Percentiles rank a stretch among this genome's conserved stretches.
These are phyloP conservation scores for Brachionus manjavacas DNA, from an alignment of 1,140 invertebrate species.

Conservation along the genomic window DNA sequence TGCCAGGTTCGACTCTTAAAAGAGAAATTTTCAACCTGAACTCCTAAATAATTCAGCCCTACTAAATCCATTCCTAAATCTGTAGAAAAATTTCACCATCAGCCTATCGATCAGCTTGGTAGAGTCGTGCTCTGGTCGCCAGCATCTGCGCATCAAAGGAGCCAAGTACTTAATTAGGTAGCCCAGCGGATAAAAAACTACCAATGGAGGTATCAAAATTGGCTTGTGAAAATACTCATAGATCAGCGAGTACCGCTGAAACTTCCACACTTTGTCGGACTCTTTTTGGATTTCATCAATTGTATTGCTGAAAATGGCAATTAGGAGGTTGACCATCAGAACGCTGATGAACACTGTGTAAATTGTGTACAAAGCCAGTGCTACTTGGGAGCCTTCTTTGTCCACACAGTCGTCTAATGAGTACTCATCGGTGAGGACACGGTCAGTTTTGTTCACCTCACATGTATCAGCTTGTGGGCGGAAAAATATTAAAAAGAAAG, in stretches of 20 bases:
- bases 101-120: neutral
- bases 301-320: slow-evolving; percentile 36
- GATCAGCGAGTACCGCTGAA: slow-evolving; percentile 21
- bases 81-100: neutral
- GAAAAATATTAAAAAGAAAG: neutral
- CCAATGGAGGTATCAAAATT: slow-evolving; percentile 5
- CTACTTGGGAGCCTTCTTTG: slow-evolving; percentile 11
- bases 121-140: neutral
- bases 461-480: neutral
- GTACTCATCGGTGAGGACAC: neutral
- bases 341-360: slow-evolving; percentile 22
- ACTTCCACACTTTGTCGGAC: slow-evolving; percentile 18
- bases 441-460: neutral
- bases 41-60: neutral
- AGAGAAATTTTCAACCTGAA: neutral
- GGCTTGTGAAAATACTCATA: slow-evolving; percentile 38
- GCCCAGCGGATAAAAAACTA: neutral
- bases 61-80: slow-evolving; percentile 41
- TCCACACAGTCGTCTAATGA: slow-evolving; percentile 35
- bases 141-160: neutral
- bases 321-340: slow-evolving; percentile 25
- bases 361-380: slow-evolving; percentile 3
- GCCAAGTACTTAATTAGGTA: neutral
- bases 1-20: neutral
- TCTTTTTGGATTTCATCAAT: neutral